Evolutionary conservation across 1,140 invertebrate genomes (phyloP).

Genomic region (Cotesia typhae): DNA sequence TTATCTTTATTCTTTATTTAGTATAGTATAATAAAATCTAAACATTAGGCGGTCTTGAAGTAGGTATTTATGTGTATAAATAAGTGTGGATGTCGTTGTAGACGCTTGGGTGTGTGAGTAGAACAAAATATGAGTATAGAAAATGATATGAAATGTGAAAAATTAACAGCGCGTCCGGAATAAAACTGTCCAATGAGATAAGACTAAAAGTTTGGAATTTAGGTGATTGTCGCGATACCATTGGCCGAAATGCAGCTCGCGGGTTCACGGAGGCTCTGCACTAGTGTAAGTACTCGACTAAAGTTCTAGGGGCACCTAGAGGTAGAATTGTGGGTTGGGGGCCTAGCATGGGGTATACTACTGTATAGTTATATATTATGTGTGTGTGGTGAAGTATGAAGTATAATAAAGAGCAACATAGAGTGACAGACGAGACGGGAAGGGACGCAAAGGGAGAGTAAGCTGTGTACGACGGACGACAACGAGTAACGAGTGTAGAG

Average conservation of each 20-base stretch:
- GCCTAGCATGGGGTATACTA: neutral
- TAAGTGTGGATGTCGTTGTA: too few species aligned
- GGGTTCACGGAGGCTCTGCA: slow-evolving; percentile 36
- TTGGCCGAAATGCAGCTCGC: slow-evolving; percentile 36
- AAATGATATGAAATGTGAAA: too few species aligned
- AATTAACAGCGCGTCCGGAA: too few species aligned
- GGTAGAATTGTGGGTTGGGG: neutral
- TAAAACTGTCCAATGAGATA: slow-evolving; percentile 25
- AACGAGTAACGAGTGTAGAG: too few species aligned
- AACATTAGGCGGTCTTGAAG: too few species aligned
- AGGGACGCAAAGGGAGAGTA: slow-evolving; percentile 29
- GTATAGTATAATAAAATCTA: too few species aligned
- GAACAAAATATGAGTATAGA: too few species aligned
- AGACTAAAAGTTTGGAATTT: slow-evolving; percentile 18
- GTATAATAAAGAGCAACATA: neutral
- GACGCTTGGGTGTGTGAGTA: too few species aligned
- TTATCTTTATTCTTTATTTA: too few species aligned
- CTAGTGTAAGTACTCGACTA: neutral
- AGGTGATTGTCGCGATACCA: slow-evolving; percentile 30
- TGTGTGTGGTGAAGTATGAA: too few species aligned
- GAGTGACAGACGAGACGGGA: slow-evolving; percentile 8
- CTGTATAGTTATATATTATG: too few species aligned
- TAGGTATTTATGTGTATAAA: too few species aligned
- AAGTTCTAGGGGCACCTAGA: slow-evolving; percentile 6
- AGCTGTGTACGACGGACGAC: slow-evolving; percentile 24